Evolutionary conservation across 2,797 vertebrate genomes (phyloP), one percentile per base, ranked within the genome.

Genomic region (Rhadinocentrus ornatus): DNA sequence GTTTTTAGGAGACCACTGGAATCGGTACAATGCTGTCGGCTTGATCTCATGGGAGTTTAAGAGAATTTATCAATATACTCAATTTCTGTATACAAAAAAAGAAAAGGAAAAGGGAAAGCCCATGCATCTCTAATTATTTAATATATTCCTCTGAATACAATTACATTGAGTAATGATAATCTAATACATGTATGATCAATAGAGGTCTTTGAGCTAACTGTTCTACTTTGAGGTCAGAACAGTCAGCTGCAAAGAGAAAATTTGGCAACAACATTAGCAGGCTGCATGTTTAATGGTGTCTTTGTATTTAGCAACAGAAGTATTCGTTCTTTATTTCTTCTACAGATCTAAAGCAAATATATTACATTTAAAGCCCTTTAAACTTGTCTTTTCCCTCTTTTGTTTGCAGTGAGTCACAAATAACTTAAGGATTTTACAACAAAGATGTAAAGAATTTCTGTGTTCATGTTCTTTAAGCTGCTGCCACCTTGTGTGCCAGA

Each of bases 121-220:
- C 12, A 53, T 4, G 27, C 24, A 53, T 27, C 16, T 44, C 2
- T 44, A 20, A 20, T 44, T 44, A 20, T 18, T 44, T 44, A 3
- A 20, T 20, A 44, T 44, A 15, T 44, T 44, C 4, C 41, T 20
- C 16, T 16, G 16, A 18, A 44, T 59, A 27, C 26, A 31, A 39
- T 65, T 55, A 58, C 32, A 24, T 50, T 64, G 46, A 57, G 31
- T 81, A 26, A 52, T 29, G 62, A 67, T 77, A 70, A 65, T 71
- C 22, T 61, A 59, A 71, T 67, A 0, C 4, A 2, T 41, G 70
- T 78, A 62, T 58, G 66, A 84, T 76, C 66, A 20, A 55, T 58
- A 34, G 48, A 27, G 64, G 57, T 27, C 37, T 62, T 60, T 75
- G 6, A 44, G 37, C 58, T 64, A 22, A 12, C 32, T 62, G n/a